Conservation (phyloP, 23 tunicate species). For the Corella eumyota region DNA sequence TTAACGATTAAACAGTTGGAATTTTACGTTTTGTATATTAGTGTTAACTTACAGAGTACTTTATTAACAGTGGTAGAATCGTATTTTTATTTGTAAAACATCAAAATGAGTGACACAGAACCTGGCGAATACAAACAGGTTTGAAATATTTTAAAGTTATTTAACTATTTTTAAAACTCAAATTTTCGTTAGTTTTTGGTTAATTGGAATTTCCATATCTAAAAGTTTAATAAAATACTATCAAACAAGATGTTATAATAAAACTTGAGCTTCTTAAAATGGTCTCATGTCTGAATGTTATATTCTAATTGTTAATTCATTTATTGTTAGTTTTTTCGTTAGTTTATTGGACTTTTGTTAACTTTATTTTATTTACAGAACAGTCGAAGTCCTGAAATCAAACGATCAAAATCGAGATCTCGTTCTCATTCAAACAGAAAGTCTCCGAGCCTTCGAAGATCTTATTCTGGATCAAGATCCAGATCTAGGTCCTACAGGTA, state of each 20-base stretch:
- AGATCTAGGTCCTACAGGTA: too few relatives aligned
- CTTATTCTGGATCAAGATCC: conserved; percentile 25
- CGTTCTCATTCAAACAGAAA: conserved; percentile 26
- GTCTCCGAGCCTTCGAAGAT: conserved; percentile 13
- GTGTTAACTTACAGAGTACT: background rate
- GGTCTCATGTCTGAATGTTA: too few relatives aligned
- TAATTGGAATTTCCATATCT: too few relatives aligned
- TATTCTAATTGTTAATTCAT: too few relatives aligned
- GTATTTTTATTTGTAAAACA: background rate
- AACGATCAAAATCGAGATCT: conserved; percentile 53
- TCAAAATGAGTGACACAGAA: conserved; percentile 66
- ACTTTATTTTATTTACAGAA: conserved; percentile 9
- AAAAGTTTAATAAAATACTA: too few relatives aligned
- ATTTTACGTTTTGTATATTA: background rate
- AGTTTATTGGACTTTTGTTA: background rate
- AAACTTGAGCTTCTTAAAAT: too few relatives aligned
- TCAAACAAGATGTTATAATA: background rate
- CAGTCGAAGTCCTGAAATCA: conserved; percentile 30
- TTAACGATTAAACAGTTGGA: background rate
- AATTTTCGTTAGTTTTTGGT: background rate
- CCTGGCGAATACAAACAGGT: conserved; percentile 79
- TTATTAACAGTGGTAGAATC: background rate
- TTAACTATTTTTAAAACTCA: background rate
- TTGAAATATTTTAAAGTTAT: conserved; percentile 4
- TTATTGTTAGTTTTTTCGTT: too few relatives aligned